These are phyloP conservation scores for Synanceia verrucosa DNA, from an alignment of 2,797 vertebrate genomes.

Conservation along the genomic window DNA sequence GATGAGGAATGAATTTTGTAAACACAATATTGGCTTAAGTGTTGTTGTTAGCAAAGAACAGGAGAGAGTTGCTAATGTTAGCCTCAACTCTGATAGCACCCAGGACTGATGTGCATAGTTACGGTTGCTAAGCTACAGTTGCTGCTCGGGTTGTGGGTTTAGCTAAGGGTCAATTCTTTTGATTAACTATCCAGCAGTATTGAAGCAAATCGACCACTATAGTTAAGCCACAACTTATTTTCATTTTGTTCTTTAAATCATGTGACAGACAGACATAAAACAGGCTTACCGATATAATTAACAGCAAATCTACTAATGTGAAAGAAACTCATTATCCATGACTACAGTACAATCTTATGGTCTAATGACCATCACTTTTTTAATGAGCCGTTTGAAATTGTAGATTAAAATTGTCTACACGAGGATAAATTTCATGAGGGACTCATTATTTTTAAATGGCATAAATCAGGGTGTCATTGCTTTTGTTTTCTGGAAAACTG, in stretches of 20 bases:
- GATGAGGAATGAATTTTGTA: neutral
- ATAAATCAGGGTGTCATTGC: constrained; percentile 41
- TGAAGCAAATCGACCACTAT: neutral
- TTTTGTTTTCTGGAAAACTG: constrained; percentile 30
- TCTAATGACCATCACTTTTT: constrained; percentile 31
- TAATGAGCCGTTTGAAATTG: constrained; percentile 33
- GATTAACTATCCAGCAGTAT: neutral
- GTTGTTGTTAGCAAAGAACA: neutral
- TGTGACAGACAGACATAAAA: constrained; percentile 5
- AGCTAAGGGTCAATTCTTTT: neutral
- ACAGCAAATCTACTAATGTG: constrained; percentile 12
- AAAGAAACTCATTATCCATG: constrained; percentile 23
- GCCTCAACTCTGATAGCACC: neutral
- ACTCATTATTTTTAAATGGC: constrained; percentile 7
- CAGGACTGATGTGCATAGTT: neutral
- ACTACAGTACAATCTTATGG: constrained; percentile 2
- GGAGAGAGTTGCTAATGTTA: neutral
- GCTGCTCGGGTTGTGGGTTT: neutral
- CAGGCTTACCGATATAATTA: neutral
- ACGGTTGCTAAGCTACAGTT: neutral
- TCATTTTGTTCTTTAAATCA: neutral
- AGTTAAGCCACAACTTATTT: neutral
- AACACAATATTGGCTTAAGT: neutral
- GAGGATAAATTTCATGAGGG: neutral
- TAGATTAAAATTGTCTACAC: constrained; percentile 19